Base-by-base conservation (phyloP, 2,113 vertebrate species). In the Bostrychus sinensis region DNA sequence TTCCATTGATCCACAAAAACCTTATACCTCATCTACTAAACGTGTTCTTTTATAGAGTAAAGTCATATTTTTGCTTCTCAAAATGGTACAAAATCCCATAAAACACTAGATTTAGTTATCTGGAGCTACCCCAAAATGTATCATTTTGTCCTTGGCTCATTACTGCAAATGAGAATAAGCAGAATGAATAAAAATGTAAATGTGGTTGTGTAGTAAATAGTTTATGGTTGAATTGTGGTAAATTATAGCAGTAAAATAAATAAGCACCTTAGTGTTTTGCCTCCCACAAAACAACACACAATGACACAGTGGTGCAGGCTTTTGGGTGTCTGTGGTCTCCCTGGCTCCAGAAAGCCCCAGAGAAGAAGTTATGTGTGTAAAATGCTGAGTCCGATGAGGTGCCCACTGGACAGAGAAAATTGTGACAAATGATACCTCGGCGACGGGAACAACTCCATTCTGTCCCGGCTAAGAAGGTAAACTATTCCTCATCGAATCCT, bases 401-500 rank as follows among this genome's bases (percentile, higher is more conserved):
- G 55, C 55, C 56, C 67, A 42, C 34, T 69, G 78, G 76, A 83
- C 74, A 67, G 78, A 43, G 72, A 70, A 78, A 84, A 83, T 84
- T 25, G 66, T 84, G 84, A 89, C 78, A 85, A 83, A 88, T 82
- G 82, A 84, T 66, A 53, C 66, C 62, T 76, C 71, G 38, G 56
- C 82, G 75, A 83, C 77, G 72, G 77, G 68, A 75, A 76, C 23
- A 48, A 55, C 53, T 62, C 67, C 67, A 46, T 56, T 67, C 60
- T 66, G 54, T 80, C 75, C 54, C 20, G 58, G 64, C 45, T 55
- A 54, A 69, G 75, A 65, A 42, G 56, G 61, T 58, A 26, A 45
- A 75, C 64, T 78, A 80, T 72, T 69, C 32, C 43, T 80, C 45
- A 57, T 34, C 53, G 23, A 66, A 7, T 37, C 34, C 14, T 25